Base-by-base conservation (phyloP, 2,113 vertebrate species). In the Uria aalge region DNA sequence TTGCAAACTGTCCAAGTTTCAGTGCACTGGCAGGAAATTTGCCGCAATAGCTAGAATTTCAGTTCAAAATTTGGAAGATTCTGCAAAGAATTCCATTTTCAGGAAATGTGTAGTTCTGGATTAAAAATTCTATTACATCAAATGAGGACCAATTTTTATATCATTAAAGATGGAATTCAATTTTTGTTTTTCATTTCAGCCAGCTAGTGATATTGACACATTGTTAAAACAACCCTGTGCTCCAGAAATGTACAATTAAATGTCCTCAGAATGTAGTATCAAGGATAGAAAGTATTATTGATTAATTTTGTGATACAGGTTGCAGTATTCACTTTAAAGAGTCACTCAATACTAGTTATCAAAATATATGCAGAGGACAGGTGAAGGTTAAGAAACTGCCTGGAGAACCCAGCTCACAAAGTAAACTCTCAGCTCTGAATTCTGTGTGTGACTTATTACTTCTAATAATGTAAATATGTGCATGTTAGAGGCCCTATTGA, bases 331-430 rank as follows among this genome's bases (percentile, higher is more conserved):
- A 91, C 84, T 95, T 92, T 53, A 75, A 69, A 96, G 27, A 91
- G 53, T 59, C 83, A 93, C 69, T 97, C 95, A 93, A 91, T 96
- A 89, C 67, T 80, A 77, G 84, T 97, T 97, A 94, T n/a, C 66
- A 95, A 94, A 96, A 92, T 85, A 56, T 59, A 82, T 67, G 83
- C 84, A 80, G 84, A 95, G 94, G 91, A 89, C 80, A 92, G 47
- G 59, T 85, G 94, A 94, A 97, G 93, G 95, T 96, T 94, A 75
- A 1, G 3, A 72, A 94, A 84, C 16, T 69, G 59, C 69, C 41
- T 68, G 56, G 43, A 89, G 79, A 94, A 23, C 60, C 63, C 18
- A 72, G 76, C 52, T 68, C 59, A 84, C 73, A 94, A 92, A 95
- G 90, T 76, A 47, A 91, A 82, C 66, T 82, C 66, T 91, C 19